A percentile compares a stretch with the other conserved stretches of the same genome.
phyloP scores from a whole-genome alignment of 2,888 invertebrate genomes.

The Cyclophora punctaria region DNA sequence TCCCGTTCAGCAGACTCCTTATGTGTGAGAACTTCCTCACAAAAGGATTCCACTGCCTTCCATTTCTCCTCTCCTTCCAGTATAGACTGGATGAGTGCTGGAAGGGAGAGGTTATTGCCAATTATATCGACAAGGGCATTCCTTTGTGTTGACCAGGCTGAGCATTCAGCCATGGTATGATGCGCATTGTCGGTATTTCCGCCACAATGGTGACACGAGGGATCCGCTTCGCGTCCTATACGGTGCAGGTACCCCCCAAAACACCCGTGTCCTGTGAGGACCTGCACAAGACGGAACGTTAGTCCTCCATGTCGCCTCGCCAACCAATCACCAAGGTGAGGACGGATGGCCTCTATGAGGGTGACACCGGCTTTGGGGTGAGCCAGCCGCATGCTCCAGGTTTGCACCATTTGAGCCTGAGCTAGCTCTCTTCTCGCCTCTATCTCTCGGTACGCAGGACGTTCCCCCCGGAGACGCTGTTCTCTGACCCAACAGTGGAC shows the following conservation, averaged over 20 bases:
- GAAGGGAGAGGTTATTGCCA: background rate
- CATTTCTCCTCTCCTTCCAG: background rate
- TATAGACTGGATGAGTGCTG: background rate
- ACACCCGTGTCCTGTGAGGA: conserved; percentile 20
- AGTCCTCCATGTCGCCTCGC: background rate
- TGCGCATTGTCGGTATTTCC: background rate
- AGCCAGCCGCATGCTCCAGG: too few relatives aligned
- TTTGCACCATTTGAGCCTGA: too few relatives aligned
- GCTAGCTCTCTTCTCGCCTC: too few relatives aligned
- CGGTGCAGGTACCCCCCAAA: conserved; percentile 17
- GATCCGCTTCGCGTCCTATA: conserved; percentile 4
- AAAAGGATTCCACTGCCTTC: background rate
- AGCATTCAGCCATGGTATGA: background rate
- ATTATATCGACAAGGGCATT: background rate
- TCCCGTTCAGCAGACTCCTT: background rate
- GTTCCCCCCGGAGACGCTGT: too few relatives aligned
- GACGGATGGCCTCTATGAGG: too few relatives aligned
- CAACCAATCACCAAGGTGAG: too few relatives aligned
- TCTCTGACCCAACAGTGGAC: too few relatives aligned
- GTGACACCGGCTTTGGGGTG: too few relatives aligned
- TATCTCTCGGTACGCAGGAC: too few relatives aligned
- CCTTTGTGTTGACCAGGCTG: background rate
- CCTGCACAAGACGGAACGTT: conserved; percentile 9
- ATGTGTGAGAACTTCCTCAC: background rate
- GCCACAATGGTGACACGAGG: background rate